These are phyloP conservation scores for Clostera curtula DNA, from an alignment of 2,888 invertebrate genomes.

Conservation along the genomic window DNA sequence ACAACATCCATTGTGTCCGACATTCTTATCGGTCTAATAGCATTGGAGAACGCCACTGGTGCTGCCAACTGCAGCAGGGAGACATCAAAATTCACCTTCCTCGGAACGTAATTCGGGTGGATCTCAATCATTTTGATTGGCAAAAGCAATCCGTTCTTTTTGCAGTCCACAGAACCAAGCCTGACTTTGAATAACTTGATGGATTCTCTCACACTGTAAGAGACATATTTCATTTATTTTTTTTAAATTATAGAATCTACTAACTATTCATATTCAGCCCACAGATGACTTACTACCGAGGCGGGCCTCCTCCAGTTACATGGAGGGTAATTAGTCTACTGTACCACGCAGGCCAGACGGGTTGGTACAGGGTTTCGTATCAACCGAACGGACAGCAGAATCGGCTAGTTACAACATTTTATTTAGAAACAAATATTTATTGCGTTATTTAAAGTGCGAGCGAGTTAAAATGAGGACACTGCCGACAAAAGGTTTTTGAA, in stretches of 20 bases:
- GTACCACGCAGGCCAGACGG: too few species aligned
- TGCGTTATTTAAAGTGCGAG: too few species aligned
- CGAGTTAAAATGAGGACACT: too few species aligned
- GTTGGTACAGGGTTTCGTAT: too few species aligned
- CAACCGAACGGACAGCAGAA: too few species aligned
- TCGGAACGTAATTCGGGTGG: conserved; percentile 38
- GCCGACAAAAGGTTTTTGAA: too few species aligned
- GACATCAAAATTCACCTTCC: conserved; percentile 41
- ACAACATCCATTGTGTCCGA: conserved; percentile 32
- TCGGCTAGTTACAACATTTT: too few species aligned
- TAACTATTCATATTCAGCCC: too few species aligned
- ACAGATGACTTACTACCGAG: too few species aligned
- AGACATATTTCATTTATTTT: conserved; percentile 1
- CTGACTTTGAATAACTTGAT: conserved; percentile 46
- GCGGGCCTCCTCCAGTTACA: too few species aligned
- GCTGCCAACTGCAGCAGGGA: conserved; percentile 37
- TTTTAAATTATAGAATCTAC: background rate
- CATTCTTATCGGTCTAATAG: conserved; percentile 38
- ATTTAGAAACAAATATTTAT: too few species aligned
- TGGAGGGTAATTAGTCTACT: too few species aligned
- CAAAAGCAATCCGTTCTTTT: conserved; percentile 40
- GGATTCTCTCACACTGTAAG: conserved; percentile 48
- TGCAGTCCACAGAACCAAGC: conserved; percentile 53
- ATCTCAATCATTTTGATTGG: conserved; percentile 39
- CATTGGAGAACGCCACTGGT: conserved; percentile 21